phyloP scores from a whole-genome alignment of 1,140 invertebrate species.

The Pseudomyrmex pallidus region DNA sequence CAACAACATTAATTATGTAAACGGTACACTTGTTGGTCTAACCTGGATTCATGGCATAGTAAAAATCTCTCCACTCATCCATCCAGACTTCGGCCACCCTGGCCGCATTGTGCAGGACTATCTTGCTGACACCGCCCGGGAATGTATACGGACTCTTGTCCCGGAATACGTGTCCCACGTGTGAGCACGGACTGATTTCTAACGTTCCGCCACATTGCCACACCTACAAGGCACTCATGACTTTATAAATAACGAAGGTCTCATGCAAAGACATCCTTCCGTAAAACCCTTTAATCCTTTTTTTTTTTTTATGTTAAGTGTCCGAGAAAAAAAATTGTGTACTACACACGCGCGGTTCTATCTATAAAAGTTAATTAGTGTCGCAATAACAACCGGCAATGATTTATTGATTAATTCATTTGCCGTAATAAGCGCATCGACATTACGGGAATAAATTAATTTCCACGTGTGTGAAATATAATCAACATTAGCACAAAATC shows the following conservation, averaged over 20 bases:
- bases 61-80: constrained; percentile 99
- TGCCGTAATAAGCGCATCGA: background rate
- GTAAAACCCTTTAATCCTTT: constrained; percentile 4
- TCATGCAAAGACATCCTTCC: constrained; percentile 18
- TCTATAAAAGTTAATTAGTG: no score
- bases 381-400: no score
- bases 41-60: constrained; percentile 99
- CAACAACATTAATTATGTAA: constrained; percentile 55
- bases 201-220: constrained; percentile 98
- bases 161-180: constrained; percentile 99
- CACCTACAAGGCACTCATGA: constrained; percentile 89
- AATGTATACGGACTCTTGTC: constrained; percentile 99
- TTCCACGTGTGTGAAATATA: background rate
- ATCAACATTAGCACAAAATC: background rate
- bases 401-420: background rate
- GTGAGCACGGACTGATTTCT: constrained; percentile 98
- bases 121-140: constrained; percentile 98
- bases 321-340: background rate
- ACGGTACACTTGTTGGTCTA: constrained; percentile 84
- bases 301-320: background rate
- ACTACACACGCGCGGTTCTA: background rate
- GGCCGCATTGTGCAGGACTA: constrained; percentile 98
- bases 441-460: constrained; percentile 17
- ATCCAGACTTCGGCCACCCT: constrained; percentile 99
- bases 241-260: constrained; percentile 67